Conservation (phyloP, 1,140 invertebrate genomes). For the Nymphalis io region DNA sequence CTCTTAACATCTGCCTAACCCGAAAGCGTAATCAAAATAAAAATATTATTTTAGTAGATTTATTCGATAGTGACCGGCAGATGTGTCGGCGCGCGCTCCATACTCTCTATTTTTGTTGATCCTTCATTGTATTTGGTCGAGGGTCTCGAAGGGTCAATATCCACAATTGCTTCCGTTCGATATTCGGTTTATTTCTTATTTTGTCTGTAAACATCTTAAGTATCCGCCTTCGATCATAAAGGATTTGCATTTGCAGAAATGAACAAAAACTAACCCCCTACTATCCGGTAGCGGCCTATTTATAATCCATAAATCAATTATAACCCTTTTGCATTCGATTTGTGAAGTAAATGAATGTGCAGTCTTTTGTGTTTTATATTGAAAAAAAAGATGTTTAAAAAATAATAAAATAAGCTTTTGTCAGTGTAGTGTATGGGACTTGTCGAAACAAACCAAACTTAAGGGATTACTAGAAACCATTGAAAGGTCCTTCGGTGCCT, state of each 20-base stretch:
- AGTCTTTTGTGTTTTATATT: conserved; percentile 6
- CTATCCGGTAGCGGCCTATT: conserved; percentile 37
- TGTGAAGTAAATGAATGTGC: conserved; percentile 12
- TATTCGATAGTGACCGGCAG: conserved; percentile 78
- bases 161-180: conserved; percentile 70
- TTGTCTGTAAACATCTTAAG: conserved; percentile 70
- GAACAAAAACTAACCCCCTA: conserved; percentile 34
- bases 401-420: too few relatives aligned
- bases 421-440: too few relatives aligned
- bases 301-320: conserved; percentile 35
- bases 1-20: conserved; percentile 74
- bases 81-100: conserved; percentile 67
- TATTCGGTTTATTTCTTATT: conserved; percentile 65
- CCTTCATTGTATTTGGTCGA: conserved; percentile 71
- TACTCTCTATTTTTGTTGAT: conserved; percentile 72
- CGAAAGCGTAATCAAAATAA: conserved; percentile 79
- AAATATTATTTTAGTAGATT: conserved; percentile 81
- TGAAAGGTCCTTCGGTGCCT: too few relatives aligned
- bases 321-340: conserved; percentile 27
- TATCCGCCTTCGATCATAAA: conserved; percentile 59
- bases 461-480: too few relatives aligned
- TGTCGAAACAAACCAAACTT: too few relatives aligned
- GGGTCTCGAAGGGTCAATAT: conserved; percentile 73
- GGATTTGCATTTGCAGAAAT: conserved; percentile 56
- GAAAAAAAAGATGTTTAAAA: conserved; percentile 1